Evolutionary conservation across 2,888 invertebrate species (phyloP).

Genomic region (Erebia epiphron): DNA sequence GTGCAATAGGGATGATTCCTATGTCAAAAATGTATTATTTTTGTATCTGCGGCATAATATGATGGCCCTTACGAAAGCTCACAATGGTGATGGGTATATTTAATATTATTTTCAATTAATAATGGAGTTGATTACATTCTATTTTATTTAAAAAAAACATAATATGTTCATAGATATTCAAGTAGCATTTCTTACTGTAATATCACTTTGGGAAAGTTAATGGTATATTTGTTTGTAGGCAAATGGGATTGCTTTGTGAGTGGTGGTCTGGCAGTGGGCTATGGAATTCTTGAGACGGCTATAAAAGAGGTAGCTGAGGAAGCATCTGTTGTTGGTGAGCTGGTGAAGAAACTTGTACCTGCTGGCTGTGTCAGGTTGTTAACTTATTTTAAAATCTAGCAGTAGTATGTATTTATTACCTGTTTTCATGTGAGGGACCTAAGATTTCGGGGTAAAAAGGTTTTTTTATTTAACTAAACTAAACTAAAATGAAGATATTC

Average conservation of each 20-base stretch:
- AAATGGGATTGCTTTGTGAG: slow-evolving; percentile 98
- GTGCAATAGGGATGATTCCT: too few relatives aligned
- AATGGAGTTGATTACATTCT: neutral
- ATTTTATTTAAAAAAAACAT: too few relatives aligned
- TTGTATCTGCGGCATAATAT: too few relatives aligned
- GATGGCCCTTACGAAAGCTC: too few relatives aligned
- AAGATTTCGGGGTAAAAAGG: too few relatives aligned
- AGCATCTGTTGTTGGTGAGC: slow-evolving; percentile 92
- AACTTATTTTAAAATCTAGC: neutral
- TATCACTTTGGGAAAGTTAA: neutral
- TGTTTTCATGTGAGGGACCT: too few relatives aligned
- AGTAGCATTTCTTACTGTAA: neutral
- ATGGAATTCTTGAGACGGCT: slow-evolving; percentile 94
- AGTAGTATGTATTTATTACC: too few relatives aligned
- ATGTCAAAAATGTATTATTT: too few relatives aligned
- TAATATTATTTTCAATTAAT: too few relatives aligned
- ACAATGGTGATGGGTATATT: too few relatives aligned
- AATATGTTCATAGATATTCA: too few relatives aligned
- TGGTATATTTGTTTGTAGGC: slow-evolving; percentile 60
- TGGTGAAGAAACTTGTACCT: slow-evolving; percentile 89
- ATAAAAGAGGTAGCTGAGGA: slow-evolving; percentile 97
- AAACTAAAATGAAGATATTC: too few relatives aligned
- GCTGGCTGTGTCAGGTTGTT: slow-evolving; percentile 90
- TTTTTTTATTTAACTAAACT: neutral
- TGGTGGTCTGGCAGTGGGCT: slow-evolving; percentile 95